Evolutionary conservation across 1,140 invertebrate genomes (phyloP).

Genomic region (Paraescarpia echinospica): DNA sequence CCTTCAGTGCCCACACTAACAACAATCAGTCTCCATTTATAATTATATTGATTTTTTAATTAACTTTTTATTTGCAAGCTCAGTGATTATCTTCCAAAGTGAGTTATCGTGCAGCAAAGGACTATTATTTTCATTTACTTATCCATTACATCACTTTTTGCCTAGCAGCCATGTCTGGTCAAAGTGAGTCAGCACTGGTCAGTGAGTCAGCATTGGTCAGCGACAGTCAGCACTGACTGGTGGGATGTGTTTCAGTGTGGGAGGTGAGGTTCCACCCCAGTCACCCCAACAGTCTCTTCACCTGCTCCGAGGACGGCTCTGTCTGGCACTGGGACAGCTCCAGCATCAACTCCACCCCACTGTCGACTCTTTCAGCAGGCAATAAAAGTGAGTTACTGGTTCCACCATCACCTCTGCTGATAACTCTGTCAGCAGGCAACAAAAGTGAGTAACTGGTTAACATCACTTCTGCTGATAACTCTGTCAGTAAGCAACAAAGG

Average conservation of each 20-base stretch:
- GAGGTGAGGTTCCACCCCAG: slow-evolving; percentile 83
- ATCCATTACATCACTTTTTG: too few relatives aligned
- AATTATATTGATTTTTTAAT: too few relatives aligned
- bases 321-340: slow-evolving; percentile 79
- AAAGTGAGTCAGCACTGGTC: too few relatives aligned
- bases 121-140: too few relatives aligned
- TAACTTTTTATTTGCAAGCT: too few relatives aligned
- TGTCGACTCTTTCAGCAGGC: neutral
- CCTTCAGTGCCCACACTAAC: too few relatives aligned
- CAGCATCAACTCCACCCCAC: neutral
- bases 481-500: neutral
- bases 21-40: too few relatives aligned
- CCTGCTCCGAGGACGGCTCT: slow-evolving; percentile 76
- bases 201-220: too few relatives aligned
- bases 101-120: too few relatives aligned
- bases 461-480: neutral
- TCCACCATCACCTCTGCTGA: neutral
- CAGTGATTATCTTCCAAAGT: too few relatives aligned
- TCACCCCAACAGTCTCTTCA: slow-evolving; percentile 79
- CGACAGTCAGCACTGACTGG: neutral
- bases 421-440: neutral
- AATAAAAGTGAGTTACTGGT: neutral
- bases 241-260: slow-evolving; percentile 61
- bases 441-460: neutral
- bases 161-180: too few relatives aligned